Evolutionary conservation across 2,113 vertebrate species (phyloP).

Genomic region (Ellobius talpinus): DNA sequence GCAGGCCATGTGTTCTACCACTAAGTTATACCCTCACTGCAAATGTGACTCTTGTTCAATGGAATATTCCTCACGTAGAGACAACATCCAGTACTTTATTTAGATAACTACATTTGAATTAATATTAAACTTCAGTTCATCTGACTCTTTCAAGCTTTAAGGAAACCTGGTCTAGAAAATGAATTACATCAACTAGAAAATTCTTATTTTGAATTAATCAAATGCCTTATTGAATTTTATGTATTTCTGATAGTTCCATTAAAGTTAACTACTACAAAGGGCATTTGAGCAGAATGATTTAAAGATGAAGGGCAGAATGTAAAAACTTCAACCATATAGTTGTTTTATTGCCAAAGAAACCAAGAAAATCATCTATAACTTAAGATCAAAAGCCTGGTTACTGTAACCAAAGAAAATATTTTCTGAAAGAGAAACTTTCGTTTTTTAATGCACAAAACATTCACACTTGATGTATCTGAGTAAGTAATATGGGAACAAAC

Average conservation of each 20-base stretch:
- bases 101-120: not conserved
- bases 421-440: constrained; percentile 40
- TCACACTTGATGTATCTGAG: not conserved
- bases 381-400: not conserved
- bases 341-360: not conserved
- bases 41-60: not conserved
- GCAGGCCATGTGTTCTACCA: not conserved
- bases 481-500: constrained; percentile 26
- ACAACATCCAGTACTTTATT: constrained; percentile 14
- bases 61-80: not conserved
- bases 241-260: not conserved
- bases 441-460: constrained; percentile 59
- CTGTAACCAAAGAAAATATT: constrained; percentile 34
- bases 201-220: not conserved
- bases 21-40: not conserved
- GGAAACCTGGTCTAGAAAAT: not conserved
- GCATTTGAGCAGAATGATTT: not conserved
- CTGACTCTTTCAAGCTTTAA: constrained; percentile 3
- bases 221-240: not conserved
- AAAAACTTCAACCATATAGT: not conserved
- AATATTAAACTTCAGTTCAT: constrained; percentile 51
- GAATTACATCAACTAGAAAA: constrained; percentile 36
- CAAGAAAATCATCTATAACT: not conserved
- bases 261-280: not conserved
- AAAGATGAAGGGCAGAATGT: constrained; percentile 7